These are phyloP conservation scores for Cetonia aurata DNA, from an alignment of 2,888 invertebrate species.

Conservation along the genomic window DNA sequence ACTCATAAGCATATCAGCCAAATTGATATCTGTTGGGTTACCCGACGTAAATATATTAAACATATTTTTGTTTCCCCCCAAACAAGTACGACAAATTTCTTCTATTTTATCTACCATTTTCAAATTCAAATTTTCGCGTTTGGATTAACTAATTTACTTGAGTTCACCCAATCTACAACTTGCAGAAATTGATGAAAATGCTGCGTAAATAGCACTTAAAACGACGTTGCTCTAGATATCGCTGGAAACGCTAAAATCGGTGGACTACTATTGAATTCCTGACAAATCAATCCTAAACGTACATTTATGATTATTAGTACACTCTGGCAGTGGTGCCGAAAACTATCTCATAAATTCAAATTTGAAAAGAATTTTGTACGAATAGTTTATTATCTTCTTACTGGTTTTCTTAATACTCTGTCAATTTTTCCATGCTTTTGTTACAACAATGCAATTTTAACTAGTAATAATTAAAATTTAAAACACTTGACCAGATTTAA, in stretches of 20 bases:
- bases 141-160: constrained; percentile 16
- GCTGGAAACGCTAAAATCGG: not conserved
- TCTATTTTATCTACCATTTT: constrained; percentile 33
- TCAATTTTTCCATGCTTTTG: too few species aligned
- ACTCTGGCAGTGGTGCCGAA: too few species aligned
- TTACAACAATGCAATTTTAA: too few species aligned
- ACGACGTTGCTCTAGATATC: constrained; percentile 15
- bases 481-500: too few species aligned
- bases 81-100: constrained; percentile 38
- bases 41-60: constrained; percentile 39
- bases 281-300: too few species aligned
- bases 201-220: constrained; percentile 11
- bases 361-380: too few species aligned
- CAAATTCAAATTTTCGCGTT: constrained; percentile 37
- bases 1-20: constrained; percentile 39
- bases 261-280: too few species aligned
- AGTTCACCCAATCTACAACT: constrained; percentile 34
- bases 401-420: too few species aligned
- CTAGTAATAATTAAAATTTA: too few species aligned
- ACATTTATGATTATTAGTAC: too few species aligned
- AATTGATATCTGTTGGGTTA: constrained; percentile 24
- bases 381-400: too few species aligned
- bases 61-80: constrained; percentile 37
- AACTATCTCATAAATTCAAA: too few species aligned
- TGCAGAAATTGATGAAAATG: constrained; percentile 32